Percentiles rank a stretch among this genome's conserved stretches.
Evolutionary conservation across 2,113 vertebrate species (phyloP).

Genomic region (Panthera leo): DNA sequence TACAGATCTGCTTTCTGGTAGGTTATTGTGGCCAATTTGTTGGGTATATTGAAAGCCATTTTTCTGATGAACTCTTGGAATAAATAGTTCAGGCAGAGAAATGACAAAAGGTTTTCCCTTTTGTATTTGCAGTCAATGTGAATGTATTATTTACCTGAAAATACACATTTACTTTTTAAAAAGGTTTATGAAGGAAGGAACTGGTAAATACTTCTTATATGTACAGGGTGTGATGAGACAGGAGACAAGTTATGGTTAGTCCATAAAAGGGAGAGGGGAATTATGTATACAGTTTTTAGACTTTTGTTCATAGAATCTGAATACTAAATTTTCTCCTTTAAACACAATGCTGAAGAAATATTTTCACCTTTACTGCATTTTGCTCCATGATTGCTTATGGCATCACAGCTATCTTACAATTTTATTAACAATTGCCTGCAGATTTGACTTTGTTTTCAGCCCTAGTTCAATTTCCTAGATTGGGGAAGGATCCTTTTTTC

Average conservation of each 20-base stretch:
- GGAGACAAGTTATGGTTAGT: not conserved
- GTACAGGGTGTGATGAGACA: not conserved
- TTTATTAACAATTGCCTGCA: not conserved
- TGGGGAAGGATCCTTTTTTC: not conserved
- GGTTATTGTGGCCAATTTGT: slow-evolving; percentile 19
- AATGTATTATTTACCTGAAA: not conserved
- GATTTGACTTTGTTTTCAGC: slow-evolving; percentile 30
- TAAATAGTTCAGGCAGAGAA: not conserved
- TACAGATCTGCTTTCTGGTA: not conserved
- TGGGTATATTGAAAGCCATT: not conserved
- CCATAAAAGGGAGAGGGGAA: not conserved
- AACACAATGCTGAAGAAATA: not conserved
- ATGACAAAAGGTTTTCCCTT: not conserved
- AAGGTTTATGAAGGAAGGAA: not conserved
- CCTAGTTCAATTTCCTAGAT: slow-evolving; percentile 22
- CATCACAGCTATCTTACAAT: not conserved
- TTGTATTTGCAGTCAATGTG: slow-evolving; percentile 4
- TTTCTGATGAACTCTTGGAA: slow-evolving; percentile 1
- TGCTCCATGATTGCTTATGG: not conserved
- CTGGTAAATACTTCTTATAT: not conserved
- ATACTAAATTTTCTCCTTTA: slow-evolving; percentile 5
- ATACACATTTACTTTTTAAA: not conserved
- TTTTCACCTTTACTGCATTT: slow-evolving; percentile 27
- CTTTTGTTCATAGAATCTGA: not conserved
- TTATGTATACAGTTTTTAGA: not conserved